phyloP scores from a whole-genome alignment of 2,888 invertebrate genomes.

The Himalopsyche tibetana region DNA sequence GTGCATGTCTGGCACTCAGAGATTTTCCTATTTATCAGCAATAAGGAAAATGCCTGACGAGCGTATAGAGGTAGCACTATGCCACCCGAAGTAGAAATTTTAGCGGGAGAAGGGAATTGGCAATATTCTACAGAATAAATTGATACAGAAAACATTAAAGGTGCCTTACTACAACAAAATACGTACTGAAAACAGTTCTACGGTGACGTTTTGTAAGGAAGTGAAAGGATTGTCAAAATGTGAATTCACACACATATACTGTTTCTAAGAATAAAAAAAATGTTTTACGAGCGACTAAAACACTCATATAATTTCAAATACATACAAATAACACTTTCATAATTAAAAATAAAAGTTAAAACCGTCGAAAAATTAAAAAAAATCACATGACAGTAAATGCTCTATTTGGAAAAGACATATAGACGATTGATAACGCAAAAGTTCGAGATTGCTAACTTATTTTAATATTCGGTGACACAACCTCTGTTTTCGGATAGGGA shows the following conservation, averaged over 20 bases:
- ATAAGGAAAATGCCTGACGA: neutral
- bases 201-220: conserved; percentile 43
- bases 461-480: no score
- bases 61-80: neutral
- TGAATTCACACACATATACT: neutral
- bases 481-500: no score
- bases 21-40: conserved; percentile 19
- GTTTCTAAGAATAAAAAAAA: no score
- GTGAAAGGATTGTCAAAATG: neutral
- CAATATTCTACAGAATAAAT: conserved; percentile 45
- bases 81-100: neutral
- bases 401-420: no score
- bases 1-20: neutral
- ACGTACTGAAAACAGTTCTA: conserved; percentile 17
- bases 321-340: no score
- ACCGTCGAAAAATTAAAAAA: no score
- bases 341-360: no score
- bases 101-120: neutral
- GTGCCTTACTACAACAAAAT: conserved; percentile 33
- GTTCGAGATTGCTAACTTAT: no score
- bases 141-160: conserved; percentile 51
- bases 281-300: no score
- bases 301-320: no score
- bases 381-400: no score
- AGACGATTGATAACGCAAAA: no score